A percentile compares a stretch with the other conserved stretches of the same genome.
These are phyloP conservation scores for Temnothorax nylanderi DNA, from an alignment of 1,140 invertebrate species.

Conservation along the genomic window DNA sequence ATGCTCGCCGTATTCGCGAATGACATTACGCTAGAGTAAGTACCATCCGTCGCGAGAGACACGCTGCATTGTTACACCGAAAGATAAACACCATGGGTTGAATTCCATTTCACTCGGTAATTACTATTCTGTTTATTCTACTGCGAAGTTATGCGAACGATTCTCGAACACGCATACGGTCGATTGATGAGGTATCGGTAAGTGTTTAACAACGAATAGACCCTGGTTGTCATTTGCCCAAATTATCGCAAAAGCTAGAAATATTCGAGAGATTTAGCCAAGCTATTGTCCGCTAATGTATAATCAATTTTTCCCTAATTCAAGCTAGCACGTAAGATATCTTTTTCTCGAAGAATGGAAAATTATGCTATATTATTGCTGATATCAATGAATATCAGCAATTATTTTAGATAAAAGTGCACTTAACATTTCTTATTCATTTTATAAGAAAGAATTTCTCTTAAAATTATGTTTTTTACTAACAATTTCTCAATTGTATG, in stretches of 20 bases:
- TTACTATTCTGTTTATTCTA: slow-evolving; percentile 60
- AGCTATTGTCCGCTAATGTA: neutral
- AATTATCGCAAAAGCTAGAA: neutral
- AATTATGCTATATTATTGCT: neutral
- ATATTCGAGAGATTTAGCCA: neutral
- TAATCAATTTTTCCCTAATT: neutral
- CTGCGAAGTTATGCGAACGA: slow-evolving; percentile 14
- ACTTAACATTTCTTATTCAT: neutral
- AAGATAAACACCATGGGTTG: slow-evolving; percentile 56
- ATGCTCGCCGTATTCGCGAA: slow-evolving; percentile 28
- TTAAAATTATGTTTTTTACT: neutral
- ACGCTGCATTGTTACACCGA: slow-evolving; percentile 48
- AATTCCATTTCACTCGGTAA: slow-evolving; percentile 62
- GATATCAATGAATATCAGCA: neutral
- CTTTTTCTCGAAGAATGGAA: neutral
- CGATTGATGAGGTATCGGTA: slow-evolving; percentile 24
- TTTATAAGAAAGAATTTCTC: neutral
- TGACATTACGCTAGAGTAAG: slow-evolving; percentile 18
- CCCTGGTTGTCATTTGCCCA: neutral
- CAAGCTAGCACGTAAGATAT: neutral
- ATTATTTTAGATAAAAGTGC: neutral
- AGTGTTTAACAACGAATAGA: slow-evolving; percentile 16
- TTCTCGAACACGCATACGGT: slow-evolving; percentile 5
- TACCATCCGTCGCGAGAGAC: neutral
- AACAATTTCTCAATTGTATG: neutral